Evolutionary conservation across 1,140 invertebrate species (phyloP).

Genomic region (Mylabris phalerata): DNA sequence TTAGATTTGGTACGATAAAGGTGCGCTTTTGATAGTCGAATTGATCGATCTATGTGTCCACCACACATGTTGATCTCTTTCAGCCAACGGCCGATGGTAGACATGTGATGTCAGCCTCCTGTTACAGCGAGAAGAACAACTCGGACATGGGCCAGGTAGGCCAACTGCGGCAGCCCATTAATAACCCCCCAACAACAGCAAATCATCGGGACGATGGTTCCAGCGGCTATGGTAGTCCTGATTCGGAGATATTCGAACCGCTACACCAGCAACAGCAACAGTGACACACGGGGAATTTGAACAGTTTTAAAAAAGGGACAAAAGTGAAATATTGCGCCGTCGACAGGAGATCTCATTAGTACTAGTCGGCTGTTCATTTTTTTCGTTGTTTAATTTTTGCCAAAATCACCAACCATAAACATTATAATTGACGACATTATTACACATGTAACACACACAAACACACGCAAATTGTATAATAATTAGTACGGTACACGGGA

Average conservation of each 20-base stretch:
- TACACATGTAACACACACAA: too few species aligned
- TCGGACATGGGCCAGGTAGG: slow-evolving; percentile 40
- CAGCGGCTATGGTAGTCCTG: slow-evolving; percentile 56
- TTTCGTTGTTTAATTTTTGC: slow-evolving; percentile 2
- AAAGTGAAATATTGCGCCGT: slow-evolving; percentile 18
- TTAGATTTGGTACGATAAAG: not conserved
- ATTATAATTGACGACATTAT: too few species aligned
- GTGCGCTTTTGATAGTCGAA: not conserved
- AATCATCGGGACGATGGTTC: slow-evolving; percentile 50
- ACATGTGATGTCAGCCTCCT: slow-evolving; percentile 35
- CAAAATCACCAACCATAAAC: slow-evolving; percentile 1
- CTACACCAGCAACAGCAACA: slow-evolving; percentile 27
- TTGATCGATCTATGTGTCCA: not conserved
- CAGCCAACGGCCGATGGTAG: slow-evolving; percentile 39
- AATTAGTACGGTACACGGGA: too few species aligned
- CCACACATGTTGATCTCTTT: slow-evolving; percentile 31
- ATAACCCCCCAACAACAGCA: slow-evolving; percentile 27
- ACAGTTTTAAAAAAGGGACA: slow-evolving; percentile 2
- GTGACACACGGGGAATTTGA: slow-evolving; percentile 9
- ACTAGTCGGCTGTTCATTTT: slow-evolving; percentile 17
- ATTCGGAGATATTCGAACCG: slow-evolving; percentile 54
- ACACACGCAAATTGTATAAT: too few species aligned
- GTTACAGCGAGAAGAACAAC: slow-evolving; percentile 43
- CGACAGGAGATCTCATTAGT: slow-evolving; percentile 24
- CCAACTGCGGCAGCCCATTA: slow-evolving; percentile 46